Conservation (phyloP, 1,140 invertebrate genomes). For the Prorops nasuta region DNA sequence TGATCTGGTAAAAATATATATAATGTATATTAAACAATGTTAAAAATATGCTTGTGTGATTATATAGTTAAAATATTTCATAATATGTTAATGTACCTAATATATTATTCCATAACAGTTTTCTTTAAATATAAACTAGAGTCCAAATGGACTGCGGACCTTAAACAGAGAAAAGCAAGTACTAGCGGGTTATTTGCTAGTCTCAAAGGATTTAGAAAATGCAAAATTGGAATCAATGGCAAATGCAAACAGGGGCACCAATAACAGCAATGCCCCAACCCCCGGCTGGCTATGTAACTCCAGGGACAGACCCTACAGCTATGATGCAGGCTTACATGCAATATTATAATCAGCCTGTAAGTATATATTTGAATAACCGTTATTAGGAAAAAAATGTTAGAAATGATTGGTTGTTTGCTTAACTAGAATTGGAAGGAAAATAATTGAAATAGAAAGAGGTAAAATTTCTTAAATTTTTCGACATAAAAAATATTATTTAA, state of each 20-base stretch:
- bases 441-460: no score
- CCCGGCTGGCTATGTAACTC: constrained; percentile 45
- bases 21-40: no score
- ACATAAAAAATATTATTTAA: constrained; percentile 5
- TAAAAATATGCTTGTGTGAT: no score
- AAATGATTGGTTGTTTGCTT: no score
- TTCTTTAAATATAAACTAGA: constrained; percentile 47
- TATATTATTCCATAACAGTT: constrained; percentile 24
- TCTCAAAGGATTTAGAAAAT: constrained; percentile 39
- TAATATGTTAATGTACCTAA: no score
- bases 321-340: constrained; percentile 55
- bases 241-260: constrained; percentile 45
- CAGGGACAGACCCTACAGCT: constrained; percentile 50
- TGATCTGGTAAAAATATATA: no score
- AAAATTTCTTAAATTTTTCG: constrained; percentile 4
- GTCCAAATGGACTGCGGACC: constrained; percentile 41
- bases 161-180: constrained; percentile 37
- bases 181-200: constrained; percentile 30
- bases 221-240: constrained; percentile 58
- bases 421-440: no score
- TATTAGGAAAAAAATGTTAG: no score
- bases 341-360: constrained; percentile 57
- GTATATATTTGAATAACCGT: constrained; percentile 33
- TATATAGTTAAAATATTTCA: no score
- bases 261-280: constrained; percentile 47